These are phyloP conservation scores for Pachyramphus minor DNA, from an alignment of 2,113 vertebrate genomes.

Conservation along the genomic window DNA sequence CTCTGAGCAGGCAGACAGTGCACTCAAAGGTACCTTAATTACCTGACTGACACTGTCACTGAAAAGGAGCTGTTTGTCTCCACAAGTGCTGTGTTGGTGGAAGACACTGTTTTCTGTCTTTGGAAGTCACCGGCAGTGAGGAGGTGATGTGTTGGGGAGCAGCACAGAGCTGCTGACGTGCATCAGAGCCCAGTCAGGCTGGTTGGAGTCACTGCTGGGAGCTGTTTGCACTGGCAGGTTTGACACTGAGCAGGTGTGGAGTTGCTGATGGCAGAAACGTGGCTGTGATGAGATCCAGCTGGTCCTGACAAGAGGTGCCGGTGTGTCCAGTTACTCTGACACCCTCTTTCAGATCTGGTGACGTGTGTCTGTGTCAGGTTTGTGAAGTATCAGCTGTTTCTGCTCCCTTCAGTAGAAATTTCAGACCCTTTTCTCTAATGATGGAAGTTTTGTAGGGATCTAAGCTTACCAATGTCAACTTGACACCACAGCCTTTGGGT, in stretches of 20 bases:
- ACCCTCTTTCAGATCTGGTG: not conserved
- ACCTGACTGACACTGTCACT: not conserved
- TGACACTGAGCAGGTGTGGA: not conserved
- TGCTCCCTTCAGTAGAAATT: not conserved
- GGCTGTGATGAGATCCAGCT: not conserved
- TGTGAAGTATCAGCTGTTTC: not conserved
- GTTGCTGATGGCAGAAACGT: not conserved
- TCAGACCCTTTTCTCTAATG: not conserved
- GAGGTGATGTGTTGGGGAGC: rapidly evolving
- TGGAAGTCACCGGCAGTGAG: not conserved
- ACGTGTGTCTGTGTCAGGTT: not conserved
- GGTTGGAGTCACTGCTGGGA: not conserved
- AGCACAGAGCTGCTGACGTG: not conserved
- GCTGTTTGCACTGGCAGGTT: not conserved
- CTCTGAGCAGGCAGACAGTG: not conserved
- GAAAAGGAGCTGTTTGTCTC: not conserved
- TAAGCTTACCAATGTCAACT: not conserved
- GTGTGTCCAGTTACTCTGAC: not conserved
- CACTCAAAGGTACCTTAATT: not conserved
- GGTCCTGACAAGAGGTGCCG: not conserved
- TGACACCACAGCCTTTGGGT: not conserved
- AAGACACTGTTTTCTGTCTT: not conserved
- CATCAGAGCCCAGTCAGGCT: not conserved
- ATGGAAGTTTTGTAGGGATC: not conserved
- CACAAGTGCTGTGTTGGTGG: not conserved